phyloP scores from a whole-genome alignment of 2,113 vertebrate species.

The Cryptomyrus ogoouensis region DNA sequence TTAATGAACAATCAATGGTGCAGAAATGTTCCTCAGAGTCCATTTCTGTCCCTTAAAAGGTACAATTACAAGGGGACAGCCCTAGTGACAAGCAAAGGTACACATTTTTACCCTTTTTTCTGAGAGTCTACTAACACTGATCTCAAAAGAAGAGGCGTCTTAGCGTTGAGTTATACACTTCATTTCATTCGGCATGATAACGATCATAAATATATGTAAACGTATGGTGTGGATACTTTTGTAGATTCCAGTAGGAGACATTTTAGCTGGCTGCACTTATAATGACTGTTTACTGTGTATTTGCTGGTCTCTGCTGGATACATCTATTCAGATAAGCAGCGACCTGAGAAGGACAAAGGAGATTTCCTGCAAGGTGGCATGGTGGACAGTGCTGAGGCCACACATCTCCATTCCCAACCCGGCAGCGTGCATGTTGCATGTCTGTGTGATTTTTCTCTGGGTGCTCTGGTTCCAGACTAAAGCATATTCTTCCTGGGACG shows the following conservation, averaged over 20 bases:
- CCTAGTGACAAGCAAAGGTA: no score
- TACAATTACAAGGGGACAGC: no score
- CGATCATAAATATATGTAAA: not conserved
- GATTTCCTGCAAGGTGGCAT: not conserved
- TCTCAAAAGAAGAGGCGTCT: not conserved
- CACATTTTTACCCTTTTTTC: no score
- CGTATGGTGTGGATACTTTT: not conserved
- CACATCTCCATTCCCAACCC: not conserved
- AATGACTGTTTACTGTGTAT: conserved; percentile 1
- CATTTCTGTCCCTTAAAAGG: no score
- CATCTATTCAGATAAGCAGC: not conserved
- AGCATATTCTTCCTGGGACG: not conserved
- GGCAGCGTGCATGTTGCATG: not conserved
- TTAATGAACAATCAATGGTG: no score
- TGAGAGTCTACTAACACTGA: not conserved
- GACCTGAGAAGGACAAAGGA: not conserved
- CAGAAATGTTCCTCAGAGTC: no score
- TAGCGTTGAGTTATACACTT: not conserved
- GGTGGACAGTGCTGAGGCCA: not conserved
- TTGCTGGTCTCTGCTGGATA: not conserved
- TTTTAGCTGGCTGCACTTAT: not conserved
- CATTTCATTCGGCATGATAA: not conserved
- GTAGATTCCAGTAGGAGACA: not conserved
- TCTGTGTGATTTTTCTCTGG: not conserved
- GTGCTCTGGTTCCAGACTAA: not conserved